Percentiles rank a stretch among this genome's conserved stretches.
Evolutionary conservation across 2,888 invertebrate species (phyloP).

Genomic region (Chesias legatella): DNA sequence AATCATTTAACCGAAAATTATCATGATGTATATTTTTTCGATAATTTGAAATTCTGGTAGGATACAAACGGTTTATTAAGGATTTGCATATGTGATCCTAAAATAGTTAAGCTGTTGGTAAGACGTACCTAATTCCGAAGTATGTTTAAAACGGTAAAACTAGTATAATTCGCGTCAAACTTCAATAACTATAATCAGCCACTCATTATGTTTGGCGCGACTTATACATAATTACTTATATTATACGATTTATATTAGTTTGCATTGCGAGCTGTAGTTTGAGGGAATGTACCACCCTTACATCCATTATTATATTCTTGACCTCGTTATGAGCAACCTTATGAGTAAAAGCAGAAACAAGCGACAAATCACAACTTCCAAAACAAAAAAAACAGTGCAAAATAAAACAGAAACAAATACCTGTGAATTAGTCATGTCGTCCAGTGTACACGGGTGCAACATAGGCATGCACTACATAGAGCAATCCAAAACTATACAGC

Average conservation of each 20-base stretch:
- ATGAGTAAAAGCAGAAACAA: constrained; percentile 15
- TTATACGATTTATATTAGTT: background rate
- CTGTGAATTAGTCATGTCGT: constrained; percentile 83
- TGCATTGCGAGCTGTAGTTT: constrained; percentile 17
- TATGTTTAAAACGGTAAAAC: too few species aligned
- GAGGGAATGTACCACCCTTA: background rate
- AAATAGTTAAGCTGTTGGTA: too few species aligned
- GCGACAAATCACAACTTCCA: constrained; percentile 29
- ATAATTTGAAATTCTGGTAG: too few species aligned
- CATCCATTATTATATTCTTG: too few species aligned
- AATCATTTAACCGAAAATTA: too few species aligned
- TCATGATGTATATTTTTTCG: too few species aligned
- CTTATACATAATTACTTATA: background rate
- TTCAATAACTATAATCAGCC: background rate
- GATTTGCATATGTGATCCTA: too few species aligned
- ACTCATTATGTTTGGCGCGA: too few species aligned
- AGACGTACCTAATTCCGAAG: too few species aligned
- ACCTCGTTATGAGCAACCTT: constrained; percentile 1
- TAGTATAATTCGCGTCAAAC: background rate
- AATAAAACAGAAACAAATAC: constrained; percentile 62
- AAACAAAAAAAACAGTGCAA: constrained; percentile 44
- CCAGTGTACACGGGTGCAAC: constrained; percentile 62
- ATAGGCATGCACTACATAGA: constrained; percentile 76
- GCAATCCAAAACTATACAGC: constrained; percentile 64
- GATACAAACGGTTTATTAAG: too few species aligned